A percentile compares a stretch with the other conserved stretches of the same genome.
Evolutionary conservation across 2,797 vertebrate genomes (phyloP).

Genomic region (Adrianichthys oophorus): DNA sequence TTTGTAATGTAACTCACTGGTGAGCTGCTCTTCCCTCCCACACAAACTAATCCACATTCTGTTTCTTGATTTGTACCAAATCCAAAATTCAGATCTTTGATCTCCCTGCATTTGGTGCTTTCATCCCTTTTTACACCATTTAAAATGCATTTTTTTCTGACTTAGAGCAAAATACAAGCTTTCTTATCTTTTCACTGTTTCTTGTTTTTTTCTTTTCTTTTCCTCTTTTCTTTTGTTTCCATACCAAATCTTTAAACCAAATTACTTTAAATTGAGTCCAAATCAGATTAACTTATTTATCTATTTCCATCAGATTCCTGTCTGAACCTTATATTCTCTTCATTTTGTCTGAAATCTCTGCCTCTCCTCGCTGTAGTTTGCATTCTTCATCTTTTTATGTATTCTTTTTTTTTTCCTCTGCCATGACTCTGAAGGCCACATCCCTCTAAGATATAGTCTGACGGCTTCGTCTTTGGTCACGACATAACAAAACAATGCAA

Average conservation of each 20-base stretch:
- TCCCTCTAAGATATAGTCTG: constrained; percentile 1
- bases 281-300: constrained; percentile 3
- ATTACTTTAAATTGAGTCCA: no score
- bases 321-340: constrained; percentile 64
- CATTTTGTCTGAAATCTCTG: constrained; percentile 10
- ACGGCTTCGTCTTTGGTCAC: constrained; percentile 14
- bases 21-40: constrained; percentile 55
- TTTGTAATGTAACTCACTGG: constrained; percentile 67
- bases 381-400: constrained; percentile 4
- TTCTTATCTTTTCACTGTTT: constrained; percentile 34
- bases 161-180: constrained; percentile 22
- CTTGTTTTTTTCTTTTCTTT: constrained; percentile 14
- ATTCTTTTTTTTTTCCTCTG: constrained; percentile 1
- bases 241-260: neutral
- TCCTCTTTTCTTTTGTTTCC: neutral
- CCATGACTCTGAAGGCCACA: constrained; percentile 21
- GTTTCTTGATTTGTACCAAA: constrained; percentile 37
- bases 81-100: constrained; percentile 43
- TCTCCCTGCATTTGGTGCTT: constrained; percentile 43
- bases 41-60: constrained; percentile 53
- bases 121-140: constrained; percentile 23
- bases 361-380: neutral
- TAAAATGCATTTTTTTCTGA: constrained; percentile 30
- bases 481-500: constrained; percentile 15
- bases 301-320: neutral